A percentile compares a stretch with the other conserved stretches of the same genome.
Conservation (phyloP, 2,888 invertebrate species). For the Hemicrepidius hirtus region DNA sequence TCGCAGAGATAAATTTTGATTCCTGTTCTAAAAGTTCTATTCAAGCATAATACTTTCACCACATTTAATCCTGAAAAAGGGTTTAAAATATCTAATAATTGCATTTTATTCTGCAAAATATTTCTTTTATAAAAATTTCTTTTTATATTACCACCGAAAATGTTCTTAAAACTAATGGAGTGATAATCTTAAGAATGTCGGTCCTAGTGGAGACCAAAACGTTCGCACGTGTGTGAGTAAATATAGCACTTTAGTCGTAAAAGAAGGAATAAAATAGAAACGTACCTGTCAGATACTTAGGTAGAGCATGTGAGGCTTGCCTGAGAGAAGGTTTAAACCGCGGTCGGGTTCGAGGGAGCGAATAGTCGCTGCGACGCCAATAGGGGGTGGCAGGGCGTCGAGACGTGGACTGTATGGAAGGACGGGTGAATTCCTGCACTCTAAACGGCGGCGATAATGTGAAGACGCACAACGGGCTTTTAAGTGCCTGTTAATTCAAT, state of each 20-base stretch:
- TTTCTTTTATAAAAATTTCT: no score
- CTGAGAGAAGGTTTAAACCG: conserved; percentile 44
- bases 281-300: conserved; percentile 51
- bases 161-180: no score
- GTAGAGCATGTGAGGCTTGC: conserved; percentile 35
- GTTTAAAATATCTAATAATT: no score
- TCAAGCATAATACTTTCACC: no score
- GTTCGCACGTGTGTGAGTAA: not conserved
- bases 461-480: conserved; percentile 48
- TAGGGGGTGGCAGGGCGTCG: conserved; percentile 36
- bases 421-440: conserved; percentile 34
- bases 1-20: no score
- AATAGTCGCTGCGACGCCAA: conserved; percentile 47
- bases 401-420: conserved; percentile 29
- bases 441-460: conserved; percentile 47
- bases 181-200: no score
- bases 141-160: no score
- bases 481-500: conserved; percentile 30
- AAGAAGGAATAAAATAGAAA: conserved; percentile 21
- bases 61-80: no score
- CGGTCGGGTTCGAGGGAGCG: conserved; percentile 36
- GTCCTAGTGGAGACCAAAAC: no score
- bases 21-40: no score
- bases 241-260: not conserved
- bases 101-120: no score